Base-by-base conservation (phyloP, 2,113 vertebrate genomes). In the Oreamnos americanus region DNA sequence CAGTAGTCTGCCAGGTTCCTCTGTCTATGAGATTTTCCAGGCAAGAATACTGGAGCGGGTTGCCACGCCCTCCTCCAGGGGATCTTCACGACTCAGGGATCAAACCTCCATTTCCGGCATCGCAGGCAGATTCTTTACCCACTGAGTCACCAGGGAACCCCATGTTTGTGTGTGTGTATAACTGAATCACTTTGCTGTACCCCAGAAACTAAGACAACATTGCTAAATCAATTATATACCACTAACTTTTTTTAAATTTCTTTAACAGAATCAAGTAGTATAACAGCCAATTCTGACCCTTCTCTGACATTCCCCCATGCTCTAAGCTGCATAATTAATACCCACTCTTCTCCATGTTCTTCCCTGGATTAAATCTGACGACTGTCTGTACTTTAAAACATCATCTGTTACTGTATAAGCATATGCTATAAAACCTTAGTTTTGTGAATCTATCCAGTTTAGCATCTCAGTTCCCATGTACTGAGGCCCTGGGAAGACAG, bases 261-360 rank as follows among this genome's bases (percentile, higher is more conserved):
- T 71, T 71, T 17, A 19, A 79, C 26, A 67, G 64, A 87, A 83
- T 19, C 64, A 90, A 2, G 12, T 26, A 47, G 30, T 53, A 7
- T 16, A 57, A 79, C 23, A 57, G 55, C 33, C 62, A 90, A 28
- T 36, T 93, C 36, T 88, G 36, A 87, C 85, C 90, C 94, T 25
- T 14, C 6, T 57, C 17, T 83, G 23, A 84, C 55, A 82, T 90
- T 64, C 88, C n/a, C 76, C 60, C 53, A 57, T 11, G 39, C 49
- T 58, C 67, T 47, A 71, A 43, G 62, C 94, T 96, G 64, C 71
- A 94, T 88, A 57, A 96, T 67, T 47, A 91, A 62, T 79, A 87
- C 30, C 64, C 16, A 89, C 51, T 86, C 95, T 60, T 88, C 45
- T 62, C 49, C 45, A 79, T 36, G 62, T 82, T 55, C 39, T 85